Evolutionary conservation across 2,113 vertebrate genomes (phyloP).

Genomic region (Nerophis ophidion): DNA sequence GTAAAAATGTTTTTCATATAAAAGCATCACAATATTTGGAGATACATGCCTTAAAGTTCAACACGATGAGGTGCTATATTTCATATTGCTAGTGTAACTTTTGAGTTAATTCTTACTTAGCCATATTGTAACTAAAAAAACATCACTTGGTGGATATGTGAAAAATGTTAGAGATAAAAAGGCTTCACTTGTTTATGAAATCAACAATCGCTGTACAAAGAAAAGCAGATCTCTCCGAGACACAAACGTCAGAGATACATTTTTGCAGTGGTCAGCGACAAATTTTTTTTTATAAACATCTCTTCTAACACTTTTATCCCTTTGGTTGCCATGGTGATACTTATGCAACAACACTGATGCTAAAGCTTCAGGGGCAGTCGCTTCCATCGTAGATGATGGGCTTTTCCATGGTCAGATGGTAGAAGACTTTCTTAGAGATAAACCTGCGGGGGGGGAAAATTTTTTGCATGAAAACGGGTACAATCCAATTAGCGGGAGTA

Average conservation of each 20-base stretch:
- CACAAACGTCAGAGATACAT: too few species aligned
- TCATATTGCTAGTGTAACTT: neutral
- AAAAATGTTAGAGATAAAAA: neutral
- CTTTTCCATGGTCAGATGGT: slow-evolving; percentile 83
- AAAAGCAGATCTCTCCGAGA: neutral
- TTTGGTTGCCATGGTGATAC: slow-evolving; percentile 9
- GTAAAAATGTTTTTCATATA: too few species aligned
- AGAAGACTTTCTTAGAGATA: slow-evolving; percentile 90
- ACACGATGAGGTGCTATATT: neutral
- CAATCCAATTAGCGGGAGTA: neutral
- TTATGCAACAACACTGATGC: neutral
- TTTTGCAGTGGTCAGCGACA: too few species aligned
- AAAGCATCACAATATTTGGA: too few species aligned
- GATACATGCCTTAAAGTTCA: too few species aligned
- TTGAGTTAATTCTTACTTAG: too few species aligned
- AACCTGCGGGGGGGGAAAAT: slow-evolving; percentile 71
- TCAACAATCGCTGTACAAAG: neutral
- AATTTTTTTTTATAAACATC: neutral
- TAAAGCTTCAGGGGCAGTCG: slow-evolving; percentile 72
- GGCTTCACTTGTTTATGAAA: neutral
- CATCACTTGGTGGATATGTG: slow-evolving; percentile 16
- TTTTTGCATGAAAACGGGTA: slow-evolving; percentile 27
- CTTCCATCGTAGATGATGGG: slow-evolving; percentile 93
- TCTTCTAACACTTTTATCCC: neutral
- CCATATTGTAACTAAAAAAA: slow-evolving; percentile 3